phyloP scores from a whole-genome alignment of 2,797 vertebrate genomes.

The Tiaroga cobitis region DNA sequence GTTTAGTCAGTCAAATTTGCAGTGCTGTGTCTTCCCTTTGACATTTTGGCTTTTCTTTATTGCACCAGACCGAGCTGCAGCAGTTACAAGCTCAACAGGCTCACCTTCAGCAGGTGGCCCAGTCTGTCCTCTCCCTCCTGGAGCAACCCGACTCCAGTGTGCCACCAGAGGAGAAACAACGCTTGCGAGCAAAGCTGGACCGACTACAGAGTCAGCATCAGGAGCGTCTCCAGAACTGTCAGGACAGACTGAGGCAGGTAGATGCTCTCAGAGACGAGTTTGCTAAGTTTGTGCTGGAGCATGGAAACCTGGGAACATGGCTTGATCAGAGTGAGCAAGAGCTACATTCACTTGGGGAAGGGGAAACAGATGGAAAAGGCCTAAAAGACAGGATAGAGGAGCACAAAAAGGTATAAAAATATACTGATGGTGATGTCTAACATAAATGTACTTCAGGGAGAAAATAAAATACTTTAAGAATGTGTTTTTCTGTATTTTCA shows the following conservation, averaged over 20 bases:
- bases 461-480: conserved; percentile 2
- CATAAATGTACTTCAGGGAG: not conserved
- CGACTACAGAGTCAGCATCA: conserved; percentile 84
- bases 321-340: conserved; percentile 86
- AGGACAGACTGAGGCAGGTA: conserved; percentile 82
- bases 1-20: not conserved
- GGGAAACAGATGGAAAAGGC: conserved; percentile 74
- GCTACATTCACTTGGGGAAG: conserved; percentile 79
- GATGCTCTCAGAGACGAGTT: conserved; percentile 89
- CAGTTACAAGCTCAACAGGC: conserved; percentile 93
- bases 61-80: conserved; percentile 82
- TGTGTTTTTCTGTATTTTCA: conserved; percentile 53
- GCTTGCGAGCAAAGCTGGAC: conserved; percentile 79
- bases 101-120: conserved; percentile 85
- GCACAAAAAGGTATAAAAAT: conserved; percentile 83
- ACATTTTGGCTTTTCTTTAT: not conserved
- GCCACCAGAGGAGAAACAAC: conserved; percentile 78
- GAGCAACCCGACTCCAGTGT: conserved; percentile 85
- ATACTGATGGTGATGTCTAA: not conserved
- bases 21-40: not conserved
- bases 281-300: conserved; percentile 89
- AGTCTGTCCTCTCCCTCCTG: conserved; percentile 87
- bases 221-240: conserved; percentile 80
- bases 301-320: conserved; percentile 86
- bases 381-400: conserved; percentile 79